A percentile compares a stretch with the other conserved stretches of the same genome.
Evolutionary conservation across 2,113 vertebrate species (phyloP).

Genomic region (Pao palembangensis): DNA sequence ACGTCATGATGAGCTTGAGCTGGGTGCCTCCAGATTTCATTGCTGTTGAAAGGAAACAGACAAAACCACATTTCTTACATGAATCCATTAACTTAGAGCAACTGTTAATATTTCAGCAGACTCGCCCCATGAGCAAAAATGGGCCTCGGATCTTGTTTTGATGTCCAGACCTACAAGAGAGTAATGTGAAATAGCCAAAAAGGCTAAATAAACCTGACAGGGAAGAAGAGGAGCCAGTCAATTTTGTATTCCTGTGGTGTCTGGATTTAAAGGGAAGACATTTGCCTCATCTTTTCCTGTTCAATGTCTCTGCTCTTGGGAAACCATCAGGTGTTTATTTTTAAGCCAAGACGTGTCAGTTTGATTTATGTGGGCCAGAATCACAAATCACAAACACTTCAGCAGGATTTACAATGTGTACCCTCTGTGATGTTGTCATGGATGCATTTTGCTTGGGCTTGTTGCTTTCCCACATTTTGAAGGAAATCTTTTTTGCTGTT

Average conservation of each 20-base stretch:
- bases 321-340: not conserved
- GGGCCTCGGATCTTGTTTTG: not conserved
- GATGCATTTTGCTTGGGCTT: not conserved
- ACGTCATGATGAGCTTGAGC: conserved; percentile 98
- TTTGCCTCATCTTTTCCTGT: not conserved
- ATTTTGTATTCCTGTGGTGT: not conserved
- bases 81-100: not conserved
- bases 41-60: conserved; percentile 71
- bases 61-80: conserved; percentile 7
- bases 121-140: not conserved
- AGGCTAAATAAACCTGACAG: not conserved
- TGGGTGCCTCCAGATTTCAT: conserved; percentile 99
- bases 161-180: not conserved
- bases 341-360: not conserved
- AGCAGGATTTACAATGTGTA: not conserved
- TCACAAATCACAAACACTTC: not conserved
- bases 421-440: not conserved
- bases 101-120: not conserved
- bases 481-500: no score
- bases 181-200: not conserved
- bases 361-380: not conserved
- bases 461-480: no score
- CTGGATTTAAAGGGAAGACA: not conserved
- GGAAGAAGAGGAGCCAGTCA: not conserved
- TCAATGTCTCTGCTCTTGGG: not conserved